phyloP scores from a whole-genome alignment of 2,113 vertebrate genomes.

The Psilopogon haemacephalus region DNA sequence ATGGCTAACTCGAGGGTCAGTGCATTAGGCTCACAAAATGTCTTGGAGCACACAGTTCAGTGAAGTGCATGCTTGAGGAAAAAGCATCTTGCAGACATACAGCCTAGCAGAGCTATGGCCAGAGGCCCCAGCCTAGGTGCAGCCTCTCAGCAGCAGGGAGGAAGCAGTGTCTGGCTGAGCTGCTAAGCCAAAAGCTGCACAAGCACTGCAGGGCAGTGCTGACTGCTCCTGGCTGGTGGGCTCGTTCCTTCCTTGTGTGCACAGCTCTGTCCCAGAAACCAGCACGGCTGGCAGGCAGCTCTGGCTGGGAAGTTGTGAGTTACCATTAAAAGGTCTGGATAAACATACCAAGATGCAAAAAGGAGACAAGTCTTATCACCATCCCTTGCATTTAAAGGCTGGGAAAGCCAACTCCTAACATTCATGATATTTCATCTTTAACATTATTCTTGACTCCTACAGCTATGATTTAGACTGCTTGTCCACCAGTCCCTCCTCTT shows the following conservation, averaged over 20 bases:
- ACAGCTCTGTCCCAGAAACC: background rate
- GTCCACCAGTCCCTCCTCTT: background rate
- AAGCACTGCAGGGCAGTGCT: background rate
- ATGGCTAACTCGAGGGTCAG: background rate
- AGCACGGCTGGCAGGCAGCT: background rate
- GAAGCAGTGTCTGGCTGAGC: background rate
- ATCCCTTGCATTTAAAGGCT: background rate
- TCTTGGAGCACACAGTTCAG: background rate
- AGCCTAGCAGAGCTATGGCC: background rate
- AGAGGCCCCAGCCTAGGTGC: background rate
- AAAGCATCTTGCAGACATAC: background rate
- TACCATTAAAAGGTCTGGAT: background rate
- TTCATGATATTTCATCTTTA: background rate
- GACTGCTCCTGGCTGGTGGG: background rate
- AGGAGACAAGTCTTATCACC: background rate
- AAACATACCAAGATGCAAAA: background rate
- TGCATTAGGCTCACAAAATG: fast-evolving
- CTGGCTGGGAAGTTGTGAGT: background rate
- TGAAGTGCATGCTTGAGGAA: background rate
- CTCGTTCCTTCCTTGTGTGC: fast-evolving
- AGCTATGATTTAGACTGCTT: background rate
- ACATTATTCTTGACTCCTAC: background rate
- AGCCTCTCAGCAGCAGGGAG: background rate
- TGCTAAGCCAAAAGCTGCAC: background rate
- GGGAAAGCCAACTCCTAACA: background rate